Evolutionary conservation across 2,888 invertebrate genomes (phyloP).

Genomic region (Drosophila atroscutellata): DNA sequence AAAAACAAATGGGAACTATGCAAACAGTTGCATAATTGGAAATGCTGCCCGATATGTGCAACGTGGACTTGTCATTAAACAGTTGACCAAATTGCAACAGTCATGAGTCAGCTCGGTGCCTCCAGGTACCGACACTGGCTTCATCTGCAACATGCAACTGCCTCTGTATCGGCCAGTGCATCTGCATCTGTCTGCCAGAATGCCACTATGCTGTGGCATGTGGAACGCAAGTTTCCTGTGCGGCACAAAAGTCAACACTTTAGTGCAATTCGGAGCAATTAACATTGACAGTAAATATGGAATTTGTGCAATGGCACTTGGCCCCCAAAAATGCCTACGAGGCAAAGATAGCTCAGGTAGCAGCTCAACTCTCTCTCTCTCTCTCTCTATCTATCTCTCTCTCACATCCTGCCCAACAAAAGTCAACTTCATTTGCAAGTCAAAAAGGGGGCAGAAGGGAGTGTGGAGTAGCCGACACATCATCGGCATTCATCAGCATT

Average conservation of each 20-base stretch:
- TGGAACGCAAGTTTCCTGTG: conserved; percentile 63
- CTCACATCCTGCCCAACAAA: conserved; percentile 55
- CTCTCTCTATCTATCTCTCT: background rate
- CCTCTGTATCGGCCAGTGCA: background rate
- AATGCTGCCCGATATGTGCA: conserved; percentile 48
- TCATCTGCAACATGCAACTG: background rate
- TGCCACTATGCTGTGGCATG: conserved; percentile 47
- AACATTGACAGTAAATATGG: conserved; percentile 80
- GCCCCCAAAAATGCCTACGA: conserved; percentile 71
- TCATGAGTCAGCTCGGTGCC: conserved; percentile 23
- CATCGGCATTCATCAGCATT: conserved; percentile 63
- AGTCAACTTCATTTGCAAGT: conserved; percentile 76
- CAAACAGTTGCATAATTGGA: conserved; percentile 62
- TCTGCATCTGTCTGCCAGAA: background rate
- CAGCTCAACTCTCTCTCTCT: background rate
- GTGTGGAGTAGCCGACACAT: conserved; percentile 36
- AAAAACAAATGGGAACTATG: conserved; percentile 2
- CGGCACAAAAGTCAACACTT: conserved; percentile 76
- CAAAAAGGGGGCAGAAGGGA: conserved; percentile 1
- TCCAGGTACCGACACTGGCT: background rate
- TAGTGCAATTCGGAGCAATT: conserved; percentile 77
- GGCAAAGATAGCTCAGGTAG: conserved; percentile 51
- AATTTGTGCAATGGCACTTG: conserved; percentile 65
- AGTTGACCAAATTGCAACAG: conserved; percentile 59
- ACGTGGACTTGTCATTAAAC: conserved; percentile 49